phyloP scores from a whole-genome alignment of 2,888 invertebrate species.

The Nomada fabriciana region DNA sequence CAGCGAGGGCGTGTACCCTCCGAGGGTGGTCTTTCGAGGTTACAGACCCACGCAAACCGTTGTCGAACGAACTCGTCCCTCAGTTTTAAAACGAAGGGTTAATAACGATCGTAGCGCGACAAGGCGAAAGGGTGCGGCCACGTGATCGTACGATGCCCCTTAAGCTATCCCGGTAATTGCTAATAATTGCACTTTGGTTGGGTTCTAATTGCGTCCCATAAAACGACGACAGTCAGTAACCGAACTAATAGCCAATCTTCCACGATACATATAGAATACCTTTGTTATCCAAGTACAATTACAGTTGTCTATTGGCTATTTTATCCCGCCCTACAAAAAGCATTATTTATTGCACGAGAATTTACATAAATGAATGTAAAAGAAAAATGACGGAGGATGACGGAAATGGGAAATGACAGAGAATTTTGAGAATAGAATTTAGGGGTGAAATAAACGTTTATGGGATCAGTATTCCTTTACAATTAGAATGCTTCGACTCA shows the following conservation, averaged over 20 bases:
- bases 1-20: slow-evolving; percentile 45
- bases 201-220: not conserved
- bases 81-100: slow-evolving; percentile 23
- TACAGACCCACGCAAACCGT: not conserved
- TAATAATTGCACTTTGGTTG: slow-evolving; percentile 28
- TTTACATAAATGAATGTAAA: too few species aligned
- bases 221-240: slow-evolving; percentile 28
- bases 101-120: slow-evolving; percentile 50
- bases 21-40: slow-evolving; percentile 53
- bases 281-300: too few species aligned
- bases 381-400: too few species aligned
- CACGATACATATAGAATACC: slow-evolving; percentile 23
- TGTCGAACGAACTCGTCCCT: not conserved
- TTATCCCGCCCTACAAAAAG: too few species aligned
- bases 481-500: too few species aligned
- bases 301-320: too few species aligned
- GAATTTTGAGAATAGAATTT: too few species aligned
- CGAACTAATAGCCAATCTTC: slow-evolving; percentile 9
- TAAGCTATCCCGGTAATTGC: slow-evolving; percentile 46
- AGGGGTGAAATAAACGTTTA: too few species aligned
- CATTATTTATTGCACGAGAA: too few species aligned
- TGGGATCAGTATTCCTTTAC: too few species aligned
- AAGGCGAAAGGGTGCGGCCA: slow-evolving; percentile 30
- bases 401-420: too few species aligned
- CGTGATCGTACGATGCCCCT: slow-evolving; percentile 34